Evolutionary conservation across 2,888 invertebrate species (phyloP), one percentile per base, ranked within the genome.

Genomic region (Agrenia bidenticulata): DNA sequence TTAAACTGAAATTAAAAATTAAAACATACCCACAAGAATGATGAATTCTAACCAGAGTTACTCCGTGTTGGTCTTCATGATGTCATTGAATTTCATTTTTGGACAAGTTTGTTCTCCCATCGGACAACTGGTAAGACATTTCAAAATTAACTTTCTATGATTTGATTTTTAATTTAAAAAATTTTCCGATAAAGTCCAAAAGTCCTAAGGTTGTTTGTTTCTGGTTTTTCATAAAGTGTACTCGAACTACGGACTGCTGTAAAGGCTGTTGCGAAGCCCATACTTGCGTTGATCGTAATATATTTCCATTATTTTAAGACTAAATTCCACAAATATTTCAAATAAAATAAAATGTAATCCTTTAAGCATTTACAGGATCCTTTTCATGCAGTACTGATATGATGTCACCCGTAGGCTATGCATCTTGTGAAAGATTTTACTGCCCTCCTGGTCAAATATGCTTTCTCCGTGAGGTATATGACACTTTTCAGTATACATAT

Each of bases 211-310:
- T 45, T 15, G 1, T 11, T 41, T 24, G 2, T 53, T 63, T 42
- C 61, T 17, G 13, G 27, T 59, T 60, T 7, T 7, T 7, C 9
- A 37, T 54, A 17, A 26, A 73, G 73, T 73, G 73, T 39, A 67
- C 68, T 0, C 23, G 66, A 32, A 70, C 67, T 5, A 67, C 67
- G 1, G 73, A 73, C 27, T 73, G 73, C 42, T 73, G 73, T 54
- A 70, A 70, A 64, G 73, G 73, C 27, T 73, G 73, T 50, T 73
- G 73, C 42, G 70, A 73, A 62, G 70, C 64, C n/a, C 64, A 71
- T 42, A 64, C 57, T 39, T 73, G 73, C 55, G 66, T 71, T 0
- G 70, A 70, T 41, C 50, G 73, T 73, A 65, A 70, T 49, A 15
- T 21, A 26, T 2, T 19, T 32, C 21, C 39, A 23, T 37, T 50